phyloP scores from a whole-genome alignment of 2,113 vertebrate species.

The Crotalus tigris region DNA sequence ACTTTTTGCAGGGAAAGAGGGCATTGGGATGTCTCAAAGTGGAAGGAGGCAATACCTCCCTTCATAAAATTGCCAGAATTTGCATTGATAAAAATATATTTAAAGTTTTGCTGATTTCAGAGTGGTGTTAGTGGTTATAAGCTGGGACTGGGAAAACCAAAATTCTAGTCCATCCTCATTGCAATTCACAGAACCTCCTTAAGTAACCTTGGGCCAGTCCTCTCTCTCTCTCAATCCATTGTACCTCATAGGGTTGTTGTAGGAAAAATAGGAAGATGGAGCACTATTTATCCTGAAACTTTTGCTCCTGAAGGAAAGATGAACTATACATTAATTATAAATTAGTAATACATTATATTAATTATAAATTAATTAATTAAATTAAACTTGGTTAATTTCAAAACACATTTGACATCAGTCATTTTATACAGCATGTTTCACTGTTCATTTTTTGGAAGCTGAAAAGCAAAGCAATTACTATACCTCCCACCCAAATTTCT shows the following conservation, averaged over 20 bases:
- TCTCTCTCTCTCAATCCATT: background rate
- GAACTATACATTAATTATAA: background rate
- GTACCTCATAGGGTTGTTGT: background rate
- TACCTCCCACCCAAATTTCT: background rate
- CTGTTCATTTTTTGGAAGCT: background rate
- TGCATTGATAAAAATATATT: background rate
- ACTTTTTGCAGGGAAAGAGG: background rate
- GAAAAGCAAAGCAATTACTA: background rate
- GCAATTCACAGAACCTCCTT: background rate
- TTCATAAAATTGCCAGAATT: background rate
- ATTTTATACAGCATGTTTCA: background rate
- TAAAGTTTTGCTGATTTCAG: background rate
- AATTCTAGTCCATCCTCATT: background rate
- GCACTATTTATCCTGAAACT: background rate
- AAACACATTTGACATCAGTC: background rate
- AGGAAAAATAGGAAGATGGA: background rate
- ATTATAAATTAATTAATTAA: background rate
- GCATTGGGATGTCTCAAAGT: background rate
- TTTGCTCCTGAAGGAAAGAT: background rate
- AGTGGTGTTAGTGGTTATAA: background rate
- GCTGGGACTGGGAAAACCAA: background rate
- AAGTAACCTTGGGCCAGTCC: background rate
- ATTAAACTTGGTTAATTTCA: background rate
- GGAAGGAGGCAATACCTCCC: background rate
- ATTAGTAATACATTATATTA: too few species aligned